These are phyloP conservation scores for Mythimna lalbum DNA, from an alignment of 2,888 invertebrate genomes.

Conservation along the genomic window DNA sequence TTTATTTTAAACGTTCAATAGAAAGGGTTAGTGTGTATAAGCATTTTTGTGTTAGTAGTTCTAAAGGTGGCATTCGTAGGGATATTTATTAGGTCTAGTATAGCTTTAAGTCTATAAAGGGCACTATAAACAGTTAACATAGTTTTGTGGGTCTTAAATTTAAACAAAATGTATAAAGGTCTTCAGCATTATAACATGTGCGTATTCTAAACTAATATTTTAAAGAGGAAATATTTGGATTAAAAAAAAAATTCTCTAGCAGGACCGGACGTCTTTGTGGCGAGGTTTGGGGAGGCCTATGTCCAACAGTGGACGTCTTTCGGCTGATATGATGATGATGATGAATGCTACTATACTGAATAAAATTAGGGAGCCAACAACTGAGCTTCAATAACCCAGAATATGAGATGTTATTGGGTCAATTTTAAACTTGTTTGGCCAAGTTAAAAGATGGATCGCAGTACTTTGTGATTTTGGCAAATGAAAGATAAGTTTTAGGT, in stretches of 20 bases:
- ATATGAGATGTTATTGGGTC: background rate
- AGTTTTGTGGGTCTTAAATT: slow-evolving; percentile 5
- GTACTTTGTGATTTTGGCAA: slow-evolving; percentile 25
- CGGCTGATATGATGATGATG: no score
- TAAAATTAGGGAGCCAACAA: background rate
- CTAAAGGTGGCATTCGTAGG: slow-evolving; percentile 15
- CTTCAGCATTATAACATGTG: background rate
- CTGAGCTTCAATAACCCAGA: slow-evolving; percentile 2
- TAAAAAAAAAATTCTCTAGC: no score
- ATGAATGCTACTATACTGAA: no score
- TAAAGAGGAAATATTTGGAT: no score
- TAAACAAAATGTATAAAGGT: background rate
- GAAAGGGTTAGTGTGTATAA: slow-evolving; percentile 29
- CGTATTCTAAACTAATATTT: no score
- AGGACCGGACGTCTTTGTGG: no score
- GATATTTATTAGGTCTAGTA: slow-evolving; percentile 7
- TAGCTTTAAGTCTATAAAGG: slow-evolving; percentile 6
- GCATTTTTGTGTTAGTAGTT: slow-evolving; percentile 22
- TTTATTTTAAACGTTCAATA: slow-evolving; percentile 28
- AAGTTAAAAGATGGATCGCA: slow-evolving; percentile 18
- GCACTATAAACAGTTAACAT: background rate
- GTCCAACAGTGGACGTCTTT: no score
- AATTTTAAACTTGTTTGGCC: slow-evolving; percentile 16
- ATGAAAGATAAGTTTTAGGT: slow-evolving; percentile 22
- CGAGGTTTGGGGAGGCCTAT: no score